Percentiles rank a stretch among this genome's conserved stretches.
Conservation (phyloP, 1,140 invertebrate genomes). For the Adelges cooleyi region DNA sequence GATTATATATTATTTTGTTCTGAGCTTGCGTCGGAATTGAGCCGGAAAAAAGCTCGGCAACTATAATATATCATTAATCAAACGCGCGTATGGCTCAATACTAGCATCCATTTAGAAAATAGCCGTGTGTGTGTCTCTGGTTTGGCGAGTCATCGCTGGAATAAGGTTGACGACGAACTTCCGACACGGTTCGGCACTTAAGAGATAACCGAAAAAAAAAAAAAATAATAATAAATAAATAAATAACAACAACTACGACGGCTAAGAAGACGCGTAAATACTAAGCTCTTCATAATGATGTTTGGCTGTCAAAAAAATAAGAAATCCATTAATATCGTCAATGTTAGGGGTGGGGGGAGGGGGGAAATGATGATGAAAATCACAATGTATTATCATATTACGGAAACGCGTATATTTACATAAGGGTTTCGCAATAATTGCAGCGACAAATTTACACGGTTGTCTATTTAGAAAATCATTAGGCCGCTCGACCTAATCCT, state of each 20-base stretch:
- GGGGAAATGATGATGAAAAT: neutral
- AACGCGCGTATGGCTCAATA: neutral
- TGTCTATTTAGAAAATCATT: conserved; percentile 28
- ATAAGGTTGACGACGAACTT: neutral
- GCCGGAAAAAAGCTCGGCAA: conserved; percentile 4
- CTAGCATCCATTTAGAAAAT: conserved; percentile 20
- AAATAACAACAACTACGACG: neutral
- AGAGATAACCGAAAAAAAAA: neutral
- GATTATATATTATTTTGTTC: too few relatives aligned
- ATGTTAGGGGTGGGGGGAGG: neutral
- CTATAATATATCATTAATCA: conserved; percentile 19
- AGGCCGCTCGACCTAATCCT: conserved; percentile 17
- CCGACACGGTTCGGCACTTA: conserved; percentile 26
- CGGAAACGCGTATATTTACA: conserved; percentile 10
- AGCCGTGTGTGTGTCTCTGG: neutral
- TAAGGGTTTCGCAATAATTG: conserved; percentile 20
- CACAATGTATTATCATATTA: neutral
- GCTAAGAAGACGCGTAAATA: neutral
- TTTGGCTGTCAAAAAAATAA: conserved; percentile 2
- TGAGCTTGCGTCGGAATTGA: neutral
- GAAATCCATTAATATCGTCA: conserved; percentile 25
- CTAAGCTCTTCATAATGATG: conserved; percentile 25
- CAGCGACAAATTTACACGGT: conserved; percentile 1
- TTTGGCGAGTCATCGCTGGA: neutral
- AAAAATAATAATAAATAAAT: neutral